Evolutionary conservation across 2,113 vertebrate genomes (phyloP), one percentile per base, ranked within the genome.

Genomic region (Daphoenositta chrysoptera): DNA sequence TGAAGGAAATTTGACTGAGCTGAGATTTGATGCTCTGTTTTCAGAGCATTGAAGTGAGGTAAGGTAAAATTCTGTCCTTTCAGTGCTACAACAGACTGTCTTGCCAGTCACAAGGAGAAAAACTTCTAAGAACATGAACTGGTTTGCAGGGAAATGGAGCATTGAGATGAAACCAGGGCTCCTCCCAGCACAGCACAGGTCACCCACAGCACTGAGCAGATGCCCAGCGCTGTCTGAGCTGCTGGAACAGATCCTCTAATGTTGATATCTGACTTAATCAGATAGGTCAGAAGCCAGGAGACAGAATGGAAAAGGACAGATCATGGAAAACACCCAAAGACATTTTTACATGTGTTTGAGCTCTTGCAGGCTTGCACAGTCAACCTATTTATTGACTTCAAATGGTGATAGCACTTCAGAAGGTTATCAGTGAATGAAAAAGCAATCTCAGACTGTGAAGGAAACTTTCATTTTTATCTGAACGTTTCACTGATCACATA

Each of bases 81-180:
- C 37, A 26, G 57, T 44, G n/a, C 35, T 85, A 30, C 53, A 72
- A 35, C 83, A 95, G 88, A 57, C 60, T 93, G 82, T 35, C 75
- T 83, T 95, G 75, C 57, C 63, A 92, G 54, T 93, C 85, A 93
- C 28, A 61, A 45, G 66, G 45, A 81, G 79, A 50, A 88, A 91
- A 94, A 21, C n/a, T 88, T 92, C 35, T 42, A 69, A 57, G 90
- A 94, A 83, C 40, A 50, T 69, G 71, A 93, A 78, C 83, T 70
- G 61, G 20, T 90, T 92, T 93, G 54, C 89, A 90, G 79, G 63
- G 80, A 96, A 93, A 79, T 73, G 47, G 94, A 90, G 56, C 83
- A 17, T 8, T 39, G 66, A 73, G 86, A 66, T 50, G 65, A 89
- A 93, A 54, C 39, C 63, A 65, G 92, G 70, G 26, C 78, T 93